Evolutionary conservation across 2,888 invertebrate genomes (phyloP), one percentile per base, ranked within the genome.

Genomic region (Microctonus brassicae): DNA sequence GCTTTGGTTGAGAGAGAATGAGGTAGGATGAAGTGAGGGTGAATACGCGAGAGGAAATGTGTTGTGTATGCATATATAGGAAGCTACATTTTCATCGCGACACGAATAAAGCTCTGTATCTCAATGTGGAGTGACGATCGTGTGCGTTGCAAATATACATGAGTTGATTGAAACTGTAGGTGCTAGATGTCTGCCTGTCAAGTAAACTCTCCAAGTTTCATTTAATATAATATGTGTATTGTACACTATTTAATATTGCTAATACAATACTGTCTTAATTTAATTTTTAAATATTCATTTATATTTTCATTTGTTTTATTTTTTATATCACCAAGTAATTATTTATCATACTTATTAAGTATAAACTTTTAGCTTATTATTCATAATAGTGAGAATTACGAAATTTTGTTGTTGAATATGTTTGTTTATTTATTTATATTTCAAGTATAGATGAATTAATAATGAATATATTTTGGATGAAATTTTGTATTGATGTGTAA

Each of bases 1-100:
- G 79, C 77, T 80, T 79, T 47, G 26, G 42, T 64, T 47, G 47
- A 47, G 58, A 58, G 58, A 58, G 58, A 29, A 58, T 55, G 55
- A 58, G 58, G 33, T 26, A 34, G n/a, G 13, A 33, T 29, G 58
- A 58, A 33, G 33, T 17, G 58, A 34, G 33, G 33, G 33, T 58
- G 58, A 33, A 17, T 47, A n/a, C n/a, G 47, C 6, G 20, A 7
- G 47, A 6, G 17, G 17, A n/a, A 17, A n/a, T 7, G 47, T 47
- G 47, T 47, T 47, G 47, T 47, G 17, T 47, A 47, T 47, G 20
- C 47, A 47, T 58, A n/a, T n/a, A 34, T 58, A 58, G 33, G 58
- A 58, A 58, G 58, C 58, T 33, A 58, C 58, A 58, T 58, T 58
- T 17, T n/a, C 58, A 17, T 58, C 58, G 33, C 10, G 58, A 58